phyloP scores from a whole-genome alignment of 2,113 vertebrate species.

The crab-eating macaque (Macaca fascicularis) region T2T-MFA8v1.1 NC_088386.1:70205501-70206000 shows the following conservation, averaged over 20 bases:
- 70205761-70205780: accelerated
- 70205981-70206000: background rate
- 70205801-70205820: background rate
- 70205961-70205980: background rate
- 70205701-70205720: background rate
- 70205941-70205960: background rate
- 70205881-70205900: background rate
- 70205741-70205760: background rate
- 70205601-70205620: background rate
- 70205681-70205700: background rate
- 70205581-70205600: accelerated
- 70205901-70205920: background rate
- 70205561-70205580: background rate
- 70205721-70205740: background rate
- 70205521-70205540: background rate
- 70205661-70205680: background rate
- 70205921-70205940: background rate
- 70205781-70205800: background rate
- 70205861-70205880: background rate
- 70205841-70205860: background rate
- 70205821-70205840: background rate
- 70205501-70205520: background rate
- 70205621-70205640: background rate
- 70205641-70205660: background rate
- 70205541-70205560: background rate